These are phyloP conservation scores for Micronisus gabar DNA, from an alignment of 2,113 vertebrate genomes.

Conservation along the genomic window DNA sequence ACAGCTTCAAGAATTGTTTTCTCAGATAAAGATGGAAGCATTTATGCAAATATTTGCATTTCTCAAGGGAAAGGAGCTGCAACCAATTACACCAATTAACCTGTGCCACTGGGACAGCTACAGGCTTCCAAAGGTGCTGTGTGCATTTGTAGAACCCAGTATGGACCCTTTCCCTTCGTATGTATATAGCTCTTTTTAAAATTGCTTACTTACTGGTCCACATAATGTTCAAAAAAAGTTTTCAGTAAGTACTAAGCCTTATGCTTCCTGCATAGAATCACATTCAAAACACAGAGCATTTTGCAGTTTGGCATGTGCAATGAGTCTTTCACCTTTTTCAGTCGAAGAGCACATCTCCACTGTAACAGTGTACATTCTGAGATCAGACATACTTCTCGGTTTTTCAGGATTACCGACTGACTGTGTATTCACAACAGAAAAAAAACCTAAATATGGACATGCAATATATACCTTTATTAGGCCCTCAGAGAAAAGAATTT, in stretches of 20 bases:
- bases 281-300: neutral
- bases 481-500: slow-evolving; percentile 98
- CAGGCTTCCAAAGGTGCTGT: neutral
- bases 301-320: neutral
- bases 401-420: neutral
- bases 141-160: neutral
- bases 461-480: slow-evolving; percentile 86
- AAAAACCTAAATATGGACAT: neutral
- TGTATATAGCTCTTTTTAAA: neutral
- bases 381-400: rapidly evolving
- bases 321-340: neutral
- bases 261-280: neutral
- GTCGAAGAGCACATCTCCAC: neutral
- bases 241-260: neutral
- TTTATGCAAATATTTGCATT: neutral
- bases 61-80: neutral
- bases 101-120: neutral
- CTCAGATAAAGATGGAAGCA: neutral
- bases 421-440: neutral
- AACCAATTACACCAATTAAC: neutral
- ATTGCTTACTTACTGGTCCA: neutral
- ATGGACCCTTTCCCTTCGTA: neutral
- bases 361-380: rapidly evolving
- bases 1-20: neutral
- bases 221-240: neutral